A percentile compares a stretch with the other conserved stretches of the same genome.
phyloP scores from a whole-genome alignment of 2,888 invertebrate genomes.

The Hoplodrina blanda region DNA sequence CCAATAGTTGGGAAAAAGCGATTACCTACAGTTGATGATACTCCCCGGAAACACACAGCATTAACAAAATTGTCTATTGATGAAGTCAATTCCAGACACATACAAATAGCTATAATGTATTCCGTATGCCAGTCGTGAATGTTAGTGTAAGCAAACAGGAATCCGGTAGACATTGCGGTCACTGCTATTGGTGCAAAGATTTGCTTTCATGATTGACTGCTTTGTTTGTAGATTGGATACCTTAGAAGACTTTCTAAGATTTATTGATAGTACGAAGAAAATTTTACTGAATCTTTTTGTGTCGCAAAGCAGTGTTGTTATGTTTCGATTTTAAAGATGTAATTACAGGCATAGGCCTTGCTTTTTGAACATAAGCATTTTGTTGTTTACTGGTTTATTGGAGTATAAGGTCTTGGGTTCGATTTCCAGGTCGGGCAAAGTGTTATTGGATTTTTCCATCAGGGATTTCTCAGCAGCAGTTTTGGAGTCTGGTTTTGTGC shows the following conservation, averaged over 20 bases:
- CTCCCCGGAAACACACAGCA: not conserved
- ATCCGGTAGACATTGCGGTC: slow-evolving; percentile 48
- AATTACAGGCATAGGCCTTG: too few relatives aligned
- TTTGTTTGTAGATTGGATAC: slow-evolving; percentile 26
- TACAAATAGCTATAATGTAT: slow-evolving; percentile 48
- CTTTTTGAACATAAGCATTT: too few relatives aligned
- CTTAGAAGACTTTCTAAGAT: slow-evolving; percentile 11
- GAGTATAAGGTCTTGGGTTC: too few relatives aligned
- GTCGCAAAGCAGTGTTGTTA: too few relatives aligned
- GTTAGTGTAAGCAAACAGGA: slow-evolving; percentile 45
- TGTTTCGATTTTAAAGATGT: too few relatives aligned
- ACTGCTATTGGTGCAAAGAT: slow-evolving; percentile 42
- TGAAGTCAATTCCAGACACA: slow-evolving; percentile 50
- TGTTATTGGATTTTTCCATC: too few relatives aligned
- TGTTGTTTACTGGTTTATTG: too few relatives aligned
- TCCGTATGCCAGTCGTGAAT: slow-evolving; percentile 52
- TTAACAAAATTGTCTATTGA: slow-evolving; percentile 46
- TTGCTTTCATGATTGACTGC: slow-evolving; percentile 41
- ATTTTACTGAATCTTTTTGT: too few relatives aligned
- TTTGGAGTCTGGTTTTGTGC: too few relatives aligned
- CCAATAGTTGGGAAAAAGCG: too few relatives aligned
- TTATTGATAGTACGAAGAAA: not conserved
- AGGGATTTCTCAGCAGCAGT: too few relatives aligned
- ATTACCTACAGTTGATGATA: not conserved
- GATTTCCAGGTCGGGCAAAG: too few relatives aligned